These are phyloP conservation scores for Tuta absoluta DNA, from an alignment of 2,888 invertebrate species.

Conservation along the genomic window DNA sequence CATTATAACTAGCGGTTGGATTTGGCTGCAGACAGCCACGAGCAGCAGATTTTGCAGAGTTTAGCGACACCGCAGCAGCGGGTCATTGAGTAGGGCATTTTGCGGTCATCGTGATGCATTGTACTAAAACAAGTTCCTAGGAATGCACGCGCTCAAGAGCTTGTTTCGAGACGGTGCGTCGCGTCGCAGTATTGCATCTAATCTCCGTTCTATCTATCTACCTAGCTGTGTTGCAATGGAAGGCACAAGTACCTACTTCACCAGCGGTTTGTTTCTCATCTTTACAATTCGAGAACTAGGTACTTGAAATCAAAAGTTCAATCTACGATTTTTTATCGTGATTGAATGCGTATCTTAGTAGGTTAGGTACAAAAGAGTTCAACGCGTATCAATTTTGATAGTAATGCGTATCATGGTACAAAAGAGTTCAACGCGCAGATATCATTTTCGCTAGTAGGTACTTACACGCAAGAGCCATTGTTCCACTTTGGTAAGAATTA, in stretches of 20 bases:
- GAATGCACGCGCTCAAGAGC: slow-evolving; percentile 54
- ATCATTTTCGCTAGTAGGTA: neutral
- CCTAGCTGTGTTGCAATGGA: neutral
- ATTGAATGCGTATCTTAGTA: neutral
- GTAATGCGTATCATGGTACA: neutral
- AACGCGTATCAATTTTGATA: neutral
- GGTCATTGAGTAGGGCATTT: slow-evolving; percentile 24
- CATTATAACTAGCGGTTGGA: neutral
- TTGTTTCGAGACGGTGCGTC: slow-evolving; percentile 22
- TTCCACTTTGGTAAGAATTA: slow-evolving; percentile 19
- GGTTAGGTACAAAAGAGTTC: no score
- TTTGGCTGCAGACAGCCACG: neutral
- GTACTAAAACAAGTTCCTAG: slow-evolving; percentile 68
- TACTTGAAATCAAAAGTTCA: neutral
- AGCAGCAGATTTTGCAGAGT: slow-evolving; percentile 24
- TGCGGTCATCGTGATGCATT: slow-evolving; percentile 50
- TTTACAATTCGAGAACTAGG: neutral
- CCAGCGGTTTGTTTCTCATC: neutral
- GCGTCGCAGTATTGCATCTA: slow-evolving; percentile 36
- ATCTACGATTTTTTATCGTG: neutral
- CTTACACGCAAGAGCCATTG: neutral
- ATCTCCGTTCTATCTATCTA: slow-evolving; percentile 31
- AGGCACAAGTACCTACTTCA: neutral
- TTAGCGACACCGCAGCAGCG: slow-evolving; percentile 35
- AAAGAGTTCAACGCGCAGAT: slow-evolving; percentile 16